Evolutionary conservation across 1,140 invertebrate genomes (phyloP), one percentile per base, ranked within the genome.

Genomic region (Bombus balteatus): DNA sequence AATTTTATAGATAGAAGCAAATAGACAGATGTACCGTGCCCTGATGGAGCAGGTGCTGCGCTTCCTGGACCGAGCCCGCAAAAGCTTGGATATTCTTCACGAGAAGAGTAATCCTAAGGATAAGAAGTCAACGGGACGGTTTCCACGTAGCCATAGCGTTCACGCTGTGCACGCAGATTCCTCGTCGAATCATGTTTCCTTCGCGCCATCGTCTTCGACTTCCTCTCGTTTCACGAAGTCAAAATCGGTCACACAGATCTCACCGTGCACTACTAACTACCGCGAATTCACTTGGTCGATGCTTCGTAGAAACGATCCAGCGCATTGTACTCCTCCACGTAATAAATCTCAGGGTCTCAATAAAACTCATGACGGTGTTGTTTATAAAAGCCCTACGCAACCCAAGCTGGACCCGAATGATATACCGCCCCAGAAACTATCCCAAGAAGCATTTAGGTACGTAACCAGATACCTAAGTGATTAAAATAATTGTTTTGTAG

Each of bases 11-110:
- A 97, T 96, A 87, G 97, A 98, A 94, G 96, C 97, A 39, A 97
- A 96, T 93, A 96, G 97, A 87, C 96, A 97, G 93, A 98, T 98
- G 97, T 97, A 98, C 93, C 96, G 97, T 89, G 97, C 97, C 22
- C 96, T 98, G 86, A 96, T 98, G 96, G 97, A 97, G 92, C 97
- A 98, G 94, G 97, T 98, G 68, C 96, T 97, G 32, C 96, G 96
- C 53, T 98, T 97, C 93, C 93, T 98, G 88, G 97, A 97, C 90
- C 96, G 97, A 93, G 96, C 97, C 18, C 96, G 97, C 87, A 96
- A 96, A 79, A 97, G 96, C 90, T 95, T 97, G 83, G 96, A 96
- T 88, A 92, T 95, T 41, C 92, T 96, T 70, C 95, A 94, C 79
- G 92, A 93, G 74, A 94, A 93, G 85, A 92, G 47, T 47, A 78